These are phyloP conservation scores for Sebastes cheni DNA, from an alignment of 2,797 vertebrate genomes.

Conservation along the genomic window DNA sequence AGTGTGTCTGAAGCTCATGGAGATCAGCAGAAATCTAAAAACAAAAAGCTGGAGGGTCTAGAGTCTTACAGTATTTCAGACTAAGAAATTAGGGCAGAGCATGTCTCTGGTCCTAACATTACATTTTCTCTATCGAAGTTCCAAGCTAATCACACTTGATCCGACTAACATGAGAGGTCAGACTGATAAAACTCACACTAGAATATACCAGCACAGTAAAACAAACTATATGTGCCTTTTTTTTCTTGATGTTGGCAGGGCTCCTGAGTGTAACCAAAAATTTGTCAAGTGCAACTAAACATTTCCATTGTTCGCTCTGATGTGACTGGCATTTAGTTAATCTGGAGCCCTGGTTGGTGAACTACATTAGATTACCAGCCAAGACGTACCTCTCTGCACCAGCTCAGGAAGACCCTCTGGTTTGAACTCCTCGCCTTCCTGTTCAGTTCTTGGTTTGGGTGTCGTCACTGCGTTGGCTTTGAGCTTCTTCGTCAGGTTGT, in stretches of 20 bases:
- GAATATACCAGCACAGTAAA: too few relatives aligned
- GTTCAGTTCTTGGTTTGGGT: constrained; percentile 36
- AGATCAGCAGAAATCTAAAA: too few relatives aligned
- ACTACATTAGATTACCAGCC: neutral
- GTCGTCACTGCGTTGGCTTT: constrained; percentile 48
- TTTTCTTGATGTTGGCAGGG: too few relatives aligned
- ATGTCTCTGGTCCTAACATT: too few relatives aligned
- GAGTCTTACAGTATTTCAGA: neutral
- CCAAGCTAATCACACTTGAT: neutral
- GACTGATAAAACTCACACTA: neutral
- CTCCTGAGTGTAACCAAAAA: too few relatives aligned
- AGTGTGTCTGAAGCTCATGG: neutral
- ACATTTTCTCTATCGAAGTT: neutral
- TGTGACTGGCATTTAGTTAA: too few relatives aligned
- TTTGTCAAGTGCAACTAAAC: too few relatives aligned
- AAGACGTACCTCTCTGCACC: constrained; percentile 85
- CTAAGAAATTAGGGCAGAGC: neutral
- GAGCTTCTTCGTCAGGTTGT: constrained; percentile 81
- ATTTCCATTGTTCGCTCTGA: too few relatives aligned
- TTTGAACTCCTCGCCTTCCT: constrained; percentile 68
- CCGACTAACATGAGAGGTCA: neutral
- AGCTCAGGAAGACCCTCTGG: constrained; percentile 89
- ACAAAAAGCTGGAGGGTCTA: neutral
- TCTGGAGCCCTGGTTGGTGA: too few relatives aligned
- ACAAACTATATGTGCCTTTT: too few relatives aligned